Conservation (phyloP, 2,113 vertebrate species). For the Osmerus eperlanus region DNA sequence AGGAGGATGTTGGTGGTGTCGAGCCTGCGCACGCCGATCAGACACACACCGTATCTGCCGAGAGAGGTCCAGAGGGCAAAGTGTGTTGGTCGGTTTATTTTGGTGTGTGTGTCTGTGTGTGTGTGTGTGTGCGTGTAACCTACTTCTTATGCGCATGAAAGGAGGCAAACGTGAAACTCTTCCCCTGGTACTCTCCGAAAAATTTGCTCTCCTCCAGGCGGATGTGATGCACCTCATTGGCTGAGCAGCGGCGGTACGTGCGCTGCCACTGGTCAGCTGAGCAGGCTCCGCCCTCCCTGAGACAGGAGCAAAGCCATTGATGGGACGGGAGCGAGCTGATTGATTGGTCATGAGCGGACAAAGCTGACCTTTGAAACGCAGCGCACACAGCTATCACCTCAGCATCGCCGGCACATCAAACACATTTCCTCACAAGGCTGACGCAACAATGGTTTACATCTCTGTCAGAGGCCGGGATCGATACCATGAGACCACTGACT, state of each 20-base stretch:
- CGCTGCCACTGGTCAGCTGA: slow-evolving; percentile 80
- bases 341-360: slow-evolving; percentile 29
- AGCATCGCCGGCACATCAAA: slow-evolving; percentile 10
- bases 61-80: not conserved
- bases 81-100: not conserved
- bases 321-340: slow-evolving; percentile 2
- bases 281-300: slow-evolving; percentile 64
- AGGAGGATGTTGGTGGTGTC: slow-evolving; percentile 79
- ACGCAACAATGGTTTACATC: slow-evolving; percentile 31
- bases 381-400: slow-evolving; percentile 21
- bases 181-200: slow-evolving; percentile 81
- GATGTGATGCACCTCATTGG: slow-evolving; percentile 82
- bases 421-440: slow-evolving; percentile 27
- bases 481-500: slow-evolving; percentile 35
- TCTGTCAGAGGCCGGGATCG: slow-evolving; percentile 39
- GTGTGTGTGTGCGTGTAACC: slow-evolving; percentile 29
- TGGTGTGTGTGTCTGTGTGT: not conserved
- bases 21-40: slow-evolving; percentile 75
- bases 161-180: slow-evolving; percentile 82
- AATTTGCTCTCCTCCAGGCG: slow-evolving; percentile 82
- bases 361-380: slow-evolving; percentile 45
- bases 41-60: slow-evolving; percentile 77
- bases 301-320: not conserved
- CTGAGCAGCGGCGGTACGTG: slow-evolving; percentile 79
- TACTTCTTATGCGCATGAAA: slow-evolving; percentile 84